These are phyloP conservation scores for Lasioglossum lativentre DNA, from an alignment of 2,888 invertebrate genomes.

Conservation along the genomic window DNA sequence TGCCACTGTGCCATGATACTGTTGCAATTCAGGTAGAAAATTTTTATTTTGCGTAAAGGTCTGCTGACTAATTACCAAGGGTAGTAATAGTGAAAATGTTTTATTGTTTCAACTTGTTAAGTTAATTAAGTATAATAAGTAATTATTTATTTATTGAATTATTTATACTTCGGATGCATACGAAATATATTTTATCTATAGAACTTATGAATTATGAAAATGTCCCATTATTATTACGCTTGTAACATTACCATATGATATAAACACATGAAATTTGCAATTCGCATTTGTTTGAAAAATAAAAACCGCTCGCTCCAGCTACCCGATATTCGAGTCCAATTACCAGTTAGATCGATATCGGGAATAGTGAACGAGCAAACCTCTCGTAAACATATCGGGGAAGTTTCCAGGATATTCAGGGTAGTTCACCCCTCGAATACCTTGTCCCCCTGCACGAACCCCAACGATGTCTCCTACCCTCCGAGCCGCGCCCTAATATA, in stretches of 20 bases:
- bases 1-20: no score
- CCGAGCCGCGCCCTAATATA: conserved; percentile 83
- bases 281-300: background rate
- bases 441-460: conserved; percentile 70
- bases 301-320: background rate
- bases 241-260: no score
- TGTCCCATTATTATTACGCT: background rate
- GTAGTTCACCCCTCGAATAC: conserved; percentile 65
- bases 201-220: background rate
- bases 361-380: conserved; percentile 37
- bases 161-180: background rate
- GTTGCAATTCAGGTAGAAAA: no score
- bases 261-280: background rate
- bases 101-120: background rate
- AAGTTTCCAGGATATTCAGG: conserved; percentile 59
- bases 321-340: conserved; percentile 46
- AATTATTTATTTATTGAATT: background rate
- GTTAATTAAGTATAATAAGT: no score
- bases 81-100: background rate
- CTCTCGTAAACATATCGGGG: conserved; percentile 51
- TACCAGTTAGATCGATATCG: conserved; percentile 62
- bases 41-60: no score
- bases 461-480: conserved; percentile 74
- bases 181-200: background rate
- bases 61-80: background rate